Percentiles rank a stretch among this genome's conserved stretches.
phyloP scores from a whole-genome alignment of 37 sponge, comb jelly and placozoan genomes.

The Ephydatia muelleri region DNA sequence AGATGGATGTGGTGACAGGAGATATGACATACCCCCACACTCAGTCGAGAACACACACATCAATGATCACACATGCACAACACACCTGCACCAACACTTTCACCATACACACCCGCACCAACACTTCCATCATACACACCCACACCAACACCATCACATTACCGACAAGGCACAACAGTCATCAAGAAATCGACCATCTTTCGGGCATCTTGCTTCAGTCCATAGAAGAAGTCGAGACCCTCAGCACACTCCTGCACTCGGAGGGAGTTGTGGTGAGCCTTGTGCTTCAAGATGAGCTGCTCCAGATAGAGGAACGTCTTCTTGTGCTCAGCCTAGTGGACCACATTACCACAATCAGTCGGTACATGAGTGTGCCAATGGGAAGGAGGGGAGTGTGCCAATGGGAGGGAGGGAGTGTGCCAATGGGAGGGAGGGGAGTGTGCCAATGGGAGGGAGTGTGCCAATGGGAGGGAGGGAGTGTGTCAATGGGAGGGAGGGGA shows the following conservation, averaged over 20 bases:
- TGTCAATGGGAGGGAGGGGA: too few species aligned
- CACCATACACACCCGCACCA: too few species aligned
- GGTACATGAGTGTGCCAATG: not conserved
- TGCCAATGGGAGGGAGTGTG: too few species aligned
- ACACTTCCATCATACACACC: too few species aligned
- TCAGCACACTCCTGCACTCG: conserved; percentile 66
- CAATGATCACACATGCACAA: too few species aligned
- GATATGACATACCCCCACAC: too few species aligned
- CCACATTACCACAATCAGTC: not conserved
- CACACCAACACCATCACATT: not conserved
- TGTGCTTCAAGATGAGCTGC: conserved; percentile 89
- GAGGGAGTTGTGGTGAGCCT: conserved; percentile 70
- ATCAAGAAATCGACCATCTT: conserved; percentile 94
- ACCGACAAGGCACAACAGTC: conserved; percentile 85
- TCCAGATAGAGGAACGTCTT: conserved; percentile 97
- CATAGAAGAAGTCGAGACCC: conserved; percentile 91
- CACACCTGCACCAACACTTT: too few species aligned
- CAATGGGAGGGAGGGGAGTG: too few species aligned
- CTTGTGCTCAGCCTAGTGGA: conserved; percentile 81
- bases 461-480: too few species aligned
- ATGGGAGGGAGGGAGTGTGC: too few species aligned
- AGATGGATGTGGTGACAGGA: not conserved
- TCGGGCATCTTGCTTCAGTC: conserved; percentile 70
- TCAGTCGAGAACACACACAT: too few species aligned
- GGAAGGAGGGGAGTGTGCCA: not conserved